Percentiles rank a stretch among this genome's conserved stretches.
phyloP scores from a whole-genome alignment of 2,888 invertebrate species.

The Altica lythri region DNA sequence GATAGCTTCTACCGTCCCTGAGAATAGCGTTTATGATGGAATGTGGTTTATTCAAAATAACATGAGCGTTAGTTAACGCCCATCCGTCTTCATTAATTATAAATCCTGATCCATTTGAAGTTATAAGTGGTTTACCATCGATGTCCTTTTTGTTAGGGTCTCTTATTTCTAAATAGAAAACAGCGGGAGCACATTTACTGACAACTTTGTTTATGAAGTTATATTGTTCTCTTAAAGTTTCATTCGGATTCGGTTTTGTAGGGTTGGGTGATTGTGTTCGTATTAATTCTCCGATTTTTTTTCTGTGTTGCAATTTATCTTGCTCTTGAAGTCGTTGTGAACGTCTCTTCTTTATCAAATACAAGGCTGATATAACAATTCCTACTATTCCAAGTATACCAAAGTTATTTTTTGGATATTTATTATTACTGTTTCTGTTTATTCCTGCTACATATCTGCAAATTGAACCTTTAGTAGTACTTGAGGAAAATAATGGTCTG shows the following conservation, averaged over 20 bases:
- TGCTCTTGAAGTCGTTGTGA: background rate
- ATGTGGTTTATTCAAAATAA: conserved; percentile 80
- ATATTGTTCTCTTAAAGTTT: conserved; percentile 27
- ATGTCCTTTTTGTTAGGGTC: conserved; percentile 71
- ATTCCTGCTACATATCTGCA: background rate
- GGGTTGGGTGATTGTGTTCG: background rate
- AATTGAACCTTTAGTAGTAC: background rate
- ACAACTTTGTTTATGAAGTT: conserved; percentile 65
- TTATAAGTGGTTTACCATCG: conserved; percentile 68
- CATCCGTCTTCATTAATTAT: conserved; percentile 85
- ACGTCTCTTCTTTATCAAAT: background rate
- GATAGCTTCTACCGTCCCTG: conserved; percentile 55
- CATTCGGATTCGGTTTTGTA: background rate
- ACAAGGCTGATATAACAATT: background rate
- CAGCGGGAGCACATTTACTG: conserved; percentile 78
- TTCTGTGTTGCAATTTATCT: conserved; percentile 3
- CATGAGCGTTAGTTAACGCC: conserved; percentile 93
- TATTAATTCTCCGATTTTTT: conserved; percentile 2
- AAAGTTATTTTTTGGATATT: too few relatives aligned
- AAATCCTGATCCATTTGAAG: conserved; percentile 91
- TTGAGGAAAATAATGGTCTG: background rate
- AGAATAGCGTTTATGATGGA: conserved; percentile 65
- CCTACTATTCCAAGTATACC: background rate
- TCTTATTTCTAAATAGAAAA: conserved; percentile 88
- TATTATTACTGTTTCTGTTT: too few relatives aligned